phyloP scores from a whole-genome alignment of 2,888 invertebrate genomes.

The Galerucella calmariensis region DNA sequence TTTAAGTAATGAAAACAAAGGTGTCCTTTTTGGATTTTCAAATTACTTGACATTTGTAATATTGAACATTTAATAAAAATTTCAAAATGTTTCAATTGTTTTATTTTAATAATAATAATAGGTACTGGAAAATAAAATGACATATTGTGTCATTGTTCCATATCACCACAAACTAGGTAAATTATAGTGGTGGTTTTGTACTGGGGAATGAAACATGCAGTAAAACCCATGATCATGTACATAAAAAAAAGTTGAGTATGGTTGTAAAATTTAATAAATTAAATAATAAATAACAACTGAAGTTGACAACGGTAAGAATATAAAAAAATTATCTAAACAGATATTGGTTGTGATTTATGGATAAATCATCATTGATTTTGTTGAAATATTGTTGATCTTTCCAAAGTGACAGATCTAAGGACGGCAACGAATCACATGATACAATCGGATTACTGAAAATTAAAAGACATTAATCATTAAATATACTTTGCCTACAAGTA shows the following conservation, averaged over 20 bases:
- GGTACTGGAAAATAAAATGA: too few relatives aligned
- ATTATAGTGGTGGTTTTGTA: too few relatives aligned
- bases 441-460: constrained; percentile 70
- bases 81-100: too few relatives aligned
- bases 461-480: neutral
- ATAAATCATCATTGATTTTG: constrained; percentile 3
- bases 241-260: neutral
- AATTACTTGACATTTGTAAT: neutral
- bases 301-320: neutral
- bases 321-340: neutral
- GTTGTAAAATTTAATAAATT: constrained; percentile 1
- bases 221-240: neutral
- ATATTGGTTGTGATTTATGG: constrained; percentile 1
- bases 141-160: too few relatives aligned
- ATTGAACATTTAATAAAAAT: neutral
- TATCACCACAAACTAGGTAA: too few relatives aligned
- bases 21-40: neutral
- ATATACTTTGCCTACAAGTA: neutral
- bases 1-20: too few relatives aligned
- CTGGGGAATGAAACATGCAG: too few relatives aligned
- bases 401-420: constrained; percentile 72
- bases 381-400: constrained; percentile 57
- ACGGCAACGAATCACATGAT: constrained; percentile 69
- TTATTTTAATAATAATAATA: too few relatives aligned
- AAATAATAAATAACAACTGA: constrained; percentile 1